Percentiles rank a stretch among this genome's conserved stretches.
Evolutionary conservation across 1,140 invertebrate genomes (phyloP).

Genomic region (Tigriopus japonicus): DNA sequence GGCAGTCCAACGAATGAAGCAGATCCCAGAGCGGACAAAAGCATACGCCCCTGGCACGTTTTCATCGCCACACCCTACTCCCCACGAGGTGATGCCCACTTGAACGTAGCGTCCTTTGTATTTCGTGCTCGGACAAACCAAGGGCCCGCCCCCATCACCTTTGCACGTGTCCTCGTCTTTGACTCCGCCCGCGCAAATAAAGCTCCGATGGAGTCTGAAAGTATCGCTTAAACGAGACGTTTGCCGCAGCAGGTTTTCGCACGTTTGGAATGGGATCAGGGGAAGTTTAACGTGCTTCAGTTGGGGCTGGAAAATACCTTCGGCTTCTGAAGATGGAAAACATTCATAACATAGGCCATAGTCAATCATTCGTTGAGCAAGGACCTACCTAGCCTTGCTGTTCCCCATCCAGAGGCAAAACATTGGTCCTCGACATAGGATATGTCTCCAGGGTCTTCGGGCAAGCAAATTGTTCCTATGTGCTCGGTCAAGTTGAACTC

Average conservation of each 20-base stretch:
- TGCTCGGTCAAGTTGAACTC: constrained; percentile 34
- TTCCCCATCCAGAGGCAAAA: constrained; percentile 63
- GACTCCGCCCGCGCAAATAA: constrained; percentile 35
- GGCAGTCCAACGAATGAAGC: constrained; percentile 11
- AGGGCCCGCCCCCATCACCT: constrained; percentile 25
- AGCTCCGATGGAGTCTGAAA: constrained; percentile 24
- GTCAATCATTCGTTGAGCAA: too few species aligned
- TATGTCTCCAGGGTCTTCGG: constrained; percentile 2
- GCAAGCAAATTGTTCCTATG: constrained; percentile 37
- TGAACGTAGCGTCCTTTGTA: constrained; percentile 29
- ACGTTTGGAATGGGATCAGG: background rate
- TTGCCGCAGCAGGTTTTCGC: background rate
- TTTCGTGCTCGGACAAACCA: constrained; percentile 20
- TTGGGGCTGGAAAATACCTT: background rate
- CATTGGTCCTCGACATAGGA: constrained; percentile 26
- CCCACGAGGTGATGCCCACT: constrained; percentile 49
- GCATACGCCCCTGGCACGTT: constrained; percentile 56
- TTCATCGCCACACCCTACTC: constrained; percentile 39
- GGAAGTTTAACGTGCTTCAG: constrained; percentile 2
- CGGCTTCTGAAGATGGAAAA: background rate
- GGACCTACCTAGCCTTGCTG: constrained; percentile 38
- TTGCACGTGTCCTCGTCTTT: constrained; percentile 30
- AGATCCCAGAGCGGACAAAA: constrained; percentile 20
- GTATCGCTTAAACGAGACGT: background rate
- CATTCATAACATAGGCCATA: too few species aligned